These are phyloP conservation scores for Psilanteris sp. DNA, from an alignment of 1,140 invertebrate genomes.

Conservation along the genomic window DNA sequence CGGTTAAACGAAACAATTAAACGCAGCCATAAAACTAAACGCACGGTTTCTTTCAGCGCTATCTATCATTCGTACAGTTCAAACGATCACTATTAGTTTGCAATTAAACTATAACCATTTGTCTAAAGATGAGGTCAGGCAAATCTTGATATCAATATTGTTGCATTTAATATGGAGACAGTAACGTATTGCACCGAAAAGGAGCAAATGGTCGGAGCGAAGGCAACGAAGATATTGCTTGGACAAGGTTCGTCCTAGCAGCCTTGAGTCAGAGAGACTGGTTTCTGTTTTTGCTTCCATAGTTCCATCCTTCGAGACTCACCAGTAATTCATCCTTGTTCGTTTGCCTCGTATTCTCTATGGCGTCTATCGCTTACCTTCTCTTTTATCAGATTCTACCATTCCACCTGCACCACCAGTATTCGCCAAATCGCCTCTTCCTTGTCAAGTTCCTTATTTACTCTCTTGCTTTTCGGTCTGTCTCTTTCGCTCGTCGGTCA, in stretches of 20 bases:
- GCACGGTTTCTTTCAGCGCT: slow-evolving; percentile 17
- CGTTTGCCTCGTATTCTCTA: slow-evolving; percentile 62
- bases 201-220: slow-evolving; percentile 48
- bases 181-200: slow-evolving; percentile 61
- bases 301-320: slow-evolving; percentile 77
- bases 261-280: slow-evolving; percentile 80
- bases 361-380: slow-evolving; percentile 46
- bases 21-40: too few species aligned
- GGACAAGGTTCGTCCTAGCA: slow-evolving; percentile 63
- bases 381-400: slow-evolving; percentile 58
- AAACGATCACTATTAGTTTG: slow-evolving; percentile 37
- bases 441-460: slow-evolving; percentile 33
- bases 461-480: slow-evolving; percentile 1
- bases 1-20: too few species aligned
- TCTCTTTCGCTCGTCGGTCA: slow-evolving; percentile 26
- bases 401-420: slow-evolving; percentile 43
- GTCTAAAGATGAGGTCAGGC: slow-evolving; percentile 8
- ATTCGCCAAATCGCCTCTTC: slow-evolving; percentile 59
- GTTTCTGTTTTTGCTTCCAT: slow-evolving; percentile 81
- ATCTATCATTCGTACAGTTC: slow-evolving; percentile 5
- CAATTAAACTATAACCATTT: slow-evolving; percentile 51
- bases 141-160: slow-evolving; percentile 54
- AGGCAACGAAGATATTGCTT: slow-evolving; percentile 43
- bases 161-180: slow-evolving; percentile 59
- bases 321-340: slow-evolving; percentile 75